A percentile compares a stretch with the other conserved stretches of the same genome.
These are phyloP conservation scores for Heliocidaris tuberculata DNA, from an alignment of 35 echinoderm and acorn worm genomes.

Conservation along the genomic window DNA sequence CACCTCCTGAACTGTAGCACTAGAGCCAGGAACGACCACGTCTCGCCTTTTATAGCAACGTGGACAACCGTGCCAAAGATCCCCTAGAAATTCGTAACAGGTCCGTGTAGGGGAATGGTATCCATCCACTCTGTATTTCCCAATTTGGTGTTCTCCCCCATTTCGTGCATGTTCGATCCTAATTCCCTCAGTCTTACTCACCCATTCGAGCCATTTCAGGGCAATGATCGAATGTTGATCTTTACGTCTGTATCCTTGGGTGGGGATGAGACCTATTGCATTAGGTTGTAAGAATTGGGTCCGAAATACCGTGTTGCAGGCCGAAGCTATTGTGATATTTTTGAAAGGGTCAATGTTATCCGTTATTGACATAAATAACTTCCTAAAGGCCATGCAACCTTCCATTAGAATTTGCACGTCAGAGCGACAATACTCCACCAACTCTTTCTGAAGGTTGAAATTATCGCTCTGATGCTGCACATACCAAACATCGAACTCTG, in stretches of 20 bases:
- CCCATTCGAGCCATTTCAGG: slow-evolving; percentile 64
- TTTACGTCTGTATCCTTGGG: slow-evolving; percentile 25
- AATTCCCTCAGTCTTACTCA: slow-evolving; percentile 24
- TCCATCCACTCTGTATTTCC: slow-evolving; percentile 59
- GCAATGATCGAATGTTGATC: slow-evolving; percentile 48
- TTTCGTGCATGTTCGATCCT: slow-evolving; percentile 69
- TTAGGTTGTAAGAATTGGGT: slow-evolving; percentile 56
- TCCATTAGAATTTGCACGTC: slow-evolving; percentile 74
- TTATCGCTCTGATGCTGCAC: slow-evolving; percentile 24
- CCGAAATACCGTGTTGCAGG: slow-evolving; percentile 66
- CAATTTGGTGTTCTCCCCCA: slow-evolving; percentile 52
- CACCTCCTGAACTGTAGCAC: slow-evolving; percentile 37
- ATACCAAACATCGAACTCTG: slow-evolving; percentile 60
- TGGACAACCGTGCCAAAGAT: slow-evolving; percentile 63
- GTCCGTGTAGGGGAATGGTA: slow-evolving; percentile 6
- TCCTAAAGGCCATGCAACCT: slow-evolving; percentile 64
- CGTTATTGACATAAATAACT: slow-evolving; percentile 56
- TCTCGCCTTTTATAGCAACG: slow-evolving; percentile 50
- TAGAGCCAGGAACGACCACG: neutral
- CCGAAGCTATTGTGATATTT: slow-evolving; percentile 71
- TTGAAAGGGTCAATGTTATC: slow-evolving; percentile 59
- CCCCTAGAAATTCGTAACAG: slow-evolving; percentile 55
- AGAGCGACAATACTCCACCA: slow-evolving; percentile 58
- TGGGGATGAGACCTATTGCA: slow-evolving; percentile 63
- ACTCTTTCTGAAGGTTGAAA: slow-evolving; percentile 64